Percentiles rank a stretch among this genome's conserved stretches.
phyloP scores from a whole-genome alignment of 2,888 invertebrate genomes.

The Cactoblastis cactorum region DNA sequence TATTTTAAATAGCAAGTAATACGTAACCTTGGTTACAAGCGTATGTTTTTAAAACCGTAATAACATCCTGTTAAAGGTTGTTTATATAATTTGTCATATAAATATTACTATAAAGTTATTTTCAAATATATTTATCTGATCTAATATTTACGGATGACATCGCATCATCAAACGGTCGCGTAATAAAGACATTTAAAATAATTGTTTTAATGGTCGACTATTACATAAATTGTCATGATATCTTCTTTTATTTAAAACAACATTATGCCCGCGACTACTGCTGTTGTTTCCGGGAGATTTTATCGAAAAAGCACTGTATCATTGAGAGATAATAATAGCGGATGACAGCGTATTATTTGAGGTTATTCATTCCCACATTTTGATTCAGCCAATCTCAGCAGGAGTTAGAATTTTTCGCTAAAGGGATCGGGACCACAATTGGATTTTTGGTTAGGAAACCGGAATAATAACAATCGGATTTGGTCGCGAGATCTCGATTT shows the following conservation, averaged over 20 bases:
- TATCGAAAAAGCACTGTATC: slow-evolving; percentile 75
- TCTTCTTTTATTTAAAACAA: slow-evolving; percentile 65
- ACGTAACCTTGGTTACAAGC: not conserved
- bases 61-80: slow-evolving; percentile 20
- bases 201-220: slow-evolving; percentile 58
- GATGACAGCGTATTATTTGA: slow-evolving; percentile 77
- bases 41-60: slow-evolving; percentile 6
- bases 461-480: slow-evolving; percentile 77
- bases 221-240: slow-evolving; percentile 56
- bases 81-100: slow-evolving; percentile 26
- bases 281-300: slow-evolving; percentile 62
- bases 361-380: slow-evolving; percentile 68
- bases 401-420: slow-evolving; percentile 67
- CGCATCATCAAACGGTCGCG: slow-evolving; percentile 39
- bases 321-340: slow-evolving; percentile 77
- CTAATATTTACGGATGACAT: slow-evolving; percentile 53
- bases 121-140: slow-evolving; percentile 48
- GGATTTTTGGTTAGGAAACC: slow-evolving; percentile 78
- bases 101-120: slow-evolving; percentile 50
- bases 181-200: slow-evolving; percentile 64
- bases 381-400: slow-evolving; percentile 74
- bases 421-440: slow-evolving; percentile 72
- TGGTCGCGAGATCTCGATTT: slow-evolving; percentile 77
- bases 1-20: not conserved
- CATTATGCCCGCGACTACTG: slow-evolving; percentile 36